Evolutionary conservation across 2,113 vertebrate species (phyloP).

Genomic region (Rhombomys opimus): DNA sequence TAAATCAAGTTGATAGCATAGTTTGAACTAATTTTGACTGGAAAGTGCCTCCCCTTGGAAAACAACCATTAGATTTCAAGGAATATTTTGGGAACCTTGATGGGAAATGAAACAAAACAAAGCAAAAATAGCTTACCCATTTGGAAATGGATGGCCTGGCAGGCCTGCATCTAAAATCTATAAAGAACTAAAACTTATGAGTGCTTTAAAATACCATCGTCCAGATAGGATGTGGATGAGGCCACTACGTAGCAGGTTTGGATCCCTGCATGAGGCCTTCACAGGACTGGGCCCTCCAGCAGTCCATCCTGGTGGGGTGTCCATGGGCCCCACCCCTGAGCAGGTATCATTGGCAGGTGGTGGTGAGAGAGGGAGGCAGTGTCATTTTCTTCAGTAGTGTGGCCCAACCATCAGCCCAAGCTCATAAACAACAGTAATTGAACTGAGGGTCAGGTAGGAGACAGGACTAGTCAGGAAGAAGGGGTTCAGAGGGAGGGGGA

Average conservation of each 20-base stretch:
- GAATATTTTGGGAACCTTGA: neutral
- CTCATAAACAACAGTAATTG: neutral
- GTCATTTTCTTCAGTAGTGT: neutral
- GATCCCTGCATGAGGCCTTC: neutral
- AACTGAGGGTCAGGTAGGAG: neutral
- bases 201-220: neutral
- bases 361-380: too few relatives aligned
- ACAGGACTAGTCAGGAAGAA: neutral
- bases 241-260: neutral
- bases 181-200: neutral
- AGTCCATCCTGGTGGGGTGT: neutral
- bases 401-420: too few relatives aligned
- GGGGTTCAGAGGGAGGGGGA: neutral
- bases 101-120: neutral
- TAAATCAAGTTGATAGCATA: neutral
- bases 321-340: neutral
- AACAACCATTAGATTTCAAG: neutral
- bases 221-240: too few relatives aligned
- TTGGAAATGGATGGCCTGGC: neutral
- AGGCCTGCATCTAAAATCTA: neutral
- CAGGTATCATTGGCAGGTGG: neutral
- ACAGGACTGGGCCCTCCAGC: neutral
- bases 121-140: neutral
- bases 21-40: conserved; percentile 36
- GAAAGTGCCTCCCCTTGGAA: neutral